Percentiles rank a stretch among this genome's conserved stretches.
phyloP scores from a whole-genome alignment of 2,797 vertebrate species.

The Rhinichthys osculus region DNA sequence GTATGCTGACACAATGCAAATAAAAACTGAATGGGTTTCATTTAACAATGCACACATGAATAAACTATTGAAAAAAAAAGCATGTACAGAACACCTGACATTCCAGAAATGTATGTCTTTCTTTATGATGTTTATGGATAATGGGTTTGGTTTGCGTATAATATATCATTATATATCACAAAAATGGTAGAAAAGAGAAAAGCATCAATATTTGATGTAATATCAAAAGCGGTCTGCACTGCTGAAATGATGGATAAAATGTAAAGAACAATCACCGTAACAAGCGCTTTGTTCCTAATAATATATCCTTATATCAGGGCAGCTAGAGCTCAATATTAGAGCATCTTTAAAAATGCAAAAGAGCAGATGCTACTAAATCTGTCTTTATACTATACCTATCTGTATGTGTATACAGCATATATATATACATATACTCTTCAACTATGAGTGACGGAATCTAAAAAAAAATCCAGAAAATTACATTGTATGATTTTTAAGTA shows the following conservation, averaged over 20 bases:
- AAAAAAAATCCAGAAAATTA: too few relatives aligned
- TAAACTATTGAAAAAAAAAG: conserved; percentile 24
- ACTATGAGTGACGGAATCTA: too few relatives aligned
- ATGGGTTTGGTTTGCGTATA: conserved; percentile 25
- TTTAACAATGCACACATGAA: conserved; percentile 34
- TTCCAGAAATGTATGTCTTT: conserved; percentile 6
- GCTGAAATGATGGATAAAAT: conserved; percentile 8
- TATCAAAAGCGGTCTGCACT: conserved; percentile 4
- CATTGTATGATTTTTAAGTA: too few relatives aligned
- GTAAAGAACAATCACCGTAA: conserved; percentile 11
- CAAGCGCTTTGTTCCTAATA: neutral
- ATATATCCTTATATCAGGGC: neutral
- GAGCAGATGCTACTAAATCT: neutral
- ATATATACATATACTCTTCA: too few relatives aligned
- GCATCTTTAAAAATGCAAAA: conserved; percentile 15
- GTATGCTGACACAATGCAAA: conserved; percentile 43
- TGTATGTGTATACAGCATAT: too few relatives aligned
- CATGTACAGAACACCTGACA: conserved; percentile 1
- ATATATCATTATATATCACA: conserved; percentile 1
- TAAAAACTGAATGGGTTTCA: conserved; percentile 46
- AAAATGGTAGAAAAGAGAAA: conserved; percentile 17
- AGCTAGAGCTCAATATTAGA: neutral
- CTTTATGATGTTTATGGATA: conserved; percentile 30
- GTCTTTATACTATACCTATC: too few relatives aligned
- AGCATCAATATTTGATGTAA: conserved; percentile 35